These are phyloP conservation scores for Drosophila arawakana DNA, from an alignment of 1,140 invertebrate genomes.

Conservation along the genomic window DNA sequence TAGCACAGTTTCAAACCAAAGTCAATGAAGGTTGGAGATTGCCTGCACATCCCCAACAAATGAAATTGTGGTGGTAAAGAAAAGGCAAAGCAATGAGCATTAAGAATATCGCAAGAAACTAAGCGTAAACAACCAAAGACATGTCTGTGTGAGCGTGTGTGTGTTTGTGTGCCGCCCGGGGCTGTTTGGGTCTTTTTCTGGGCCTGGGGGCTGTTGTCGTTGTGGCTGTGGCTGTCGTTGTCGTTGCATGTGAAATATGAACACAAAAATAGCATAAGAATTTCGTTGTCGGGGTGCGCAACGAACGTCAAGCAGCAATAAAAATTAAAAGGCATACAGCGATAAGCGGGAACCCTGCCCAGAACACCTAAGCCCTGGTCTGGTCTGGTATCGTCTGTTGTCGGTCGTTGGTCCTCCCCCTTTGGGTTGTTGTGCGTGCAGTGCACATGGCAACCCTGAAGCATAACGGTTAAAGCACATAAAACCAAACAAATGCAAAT, in stretches of 20 bases:
- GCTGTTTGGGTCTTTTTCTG: constrained; percentile 34
- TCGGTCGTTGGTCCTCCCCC: background rate
- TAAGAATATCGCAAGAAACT: constrained; percentile 42
- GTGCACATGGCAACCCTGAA: constrained; percentile 73
- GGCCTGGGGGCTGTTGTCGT: constrained; percentile 43
- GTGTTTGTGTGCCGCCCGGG: constrained; percentile 39
- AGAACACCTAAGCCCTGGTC: background rate
- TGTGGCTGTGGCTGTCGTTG: constrained; percentile 8
- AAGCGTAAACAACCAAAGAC: constrained; percentile 40
- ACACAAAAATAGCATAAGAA: constrained; percentile 75
- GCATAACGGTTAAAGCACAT: constrained; percentile 54
- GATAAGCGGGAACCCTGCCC: constrained; percentile 59
- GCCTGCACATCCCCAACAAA: constrained; percentile 22
- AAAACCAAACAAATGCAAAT: constrained; percentile 73
- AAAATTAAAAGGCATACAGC: constrained; percentile 80
- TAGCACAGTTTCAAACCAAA: constrained; percentile 31
- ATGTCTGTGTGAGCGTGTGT: constrained; percentile 15
- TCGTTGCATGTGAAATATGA: constrained; percentile 69
- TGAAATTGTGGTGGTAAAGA: constrained; percentile 2
- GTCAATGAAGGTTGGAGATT: background rate
- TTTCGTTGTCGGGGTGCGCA: constrained; percentile 51
- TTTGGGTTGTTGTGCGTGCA: constrained; percentile 41
- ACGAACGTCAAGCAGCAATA: constrained; percentile 56
- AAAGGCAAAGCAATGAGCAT: constrained; percentile 30
- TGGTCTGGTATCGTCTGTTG: background rate